A percentile compares a stretch with the other conserved stretches of the same genome.
Conservation (phyloP, 1,140 invertebrate genomes). For the Yoshiicerus persimilis region DNA sequence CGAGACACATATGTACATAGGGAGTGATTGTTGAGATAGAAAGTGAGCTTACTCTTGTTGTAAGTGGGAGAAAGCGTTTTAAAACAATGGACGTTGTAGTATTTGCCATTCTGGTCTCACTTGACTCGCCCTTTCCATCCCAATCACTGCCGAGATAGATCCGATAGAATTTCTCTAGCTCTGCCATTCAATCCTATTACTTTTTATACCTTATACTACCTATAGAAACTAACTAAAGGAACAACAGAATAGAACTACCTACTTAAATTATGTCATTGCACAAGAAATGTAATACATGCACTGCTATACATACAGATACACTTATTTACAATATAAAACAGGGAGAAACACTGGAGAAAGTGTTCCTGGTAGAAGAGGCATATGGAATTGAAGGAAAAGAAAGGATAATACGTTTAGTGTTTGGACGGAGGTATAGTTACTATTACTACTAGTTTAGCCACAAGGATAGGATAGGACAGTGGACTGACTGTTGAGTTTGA, state of each 20-base stretch:
- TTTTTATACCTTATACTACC: not conserved
- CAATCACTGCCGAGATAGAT: not conserved
- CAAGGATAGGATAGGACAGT: not conserved
- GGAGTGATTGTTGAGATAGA: not conserved
- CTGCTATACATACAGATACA: not conserved
- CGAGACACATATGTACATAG: not conserved
- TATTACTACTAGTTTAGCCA: not conserved
- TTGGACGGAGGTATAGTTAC: not conserved
- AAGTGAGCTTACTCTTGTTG: not conserved
- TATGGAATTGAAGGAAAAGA: not conserved
- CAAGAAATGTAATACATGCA: not conserved
- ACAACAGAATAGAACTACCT: not conserved
- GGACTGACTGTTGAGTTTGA: too few relatives aligned
- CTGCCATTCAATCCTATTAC: not conserved
- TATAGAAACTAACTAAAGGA: not conserved
- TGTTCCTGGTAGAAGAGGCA: not conserved
- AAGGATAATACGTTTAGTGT: not conserved
- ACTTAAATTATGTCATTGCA: not conserved
- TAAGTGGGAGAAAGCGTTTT: conserved; percentile 7
- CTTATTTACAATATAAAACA: too few relatives aligned
- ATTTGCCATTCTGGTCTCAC: not conserved
- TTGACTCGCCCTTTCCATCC: not conserved
- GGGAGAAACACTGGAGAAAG: not conserved
- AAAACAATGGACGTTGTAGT: not conserved
- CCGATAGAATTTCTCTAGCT: not conserved